Percentiles rank a stretch among this genome's conserved stretches.
phyloP scores from a whole-genome alignment of 2,888 invertebrate species.

The Theodoxus fluviatilis region DNA sequence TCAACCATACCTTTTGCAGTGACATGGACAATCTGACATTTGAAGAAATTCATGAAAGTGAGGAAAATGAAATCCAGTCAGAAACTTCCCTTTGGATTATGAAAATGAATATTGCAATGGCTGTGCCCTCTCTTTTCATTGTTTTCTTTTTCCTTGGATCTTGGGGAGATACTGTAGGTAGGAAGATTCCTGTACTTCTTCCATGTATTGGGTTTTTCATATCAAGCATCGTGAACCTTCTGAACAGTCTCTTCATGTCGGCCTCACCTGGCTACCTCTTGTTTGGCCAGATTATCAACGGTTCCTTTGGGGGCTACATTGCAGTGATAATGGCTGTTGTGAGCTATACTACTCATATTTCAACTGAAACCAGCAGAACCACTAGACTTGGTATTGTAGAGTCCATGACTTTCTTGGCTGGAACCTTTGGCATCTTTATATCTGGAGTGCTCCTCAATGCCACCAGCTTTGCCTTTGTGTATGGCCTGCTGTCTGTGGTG shows the following conservation, averaged over 20 bases:
- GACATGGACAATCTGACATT: conserved; percentile 41
- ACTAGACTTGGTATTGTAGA: conserved; percentile 83
- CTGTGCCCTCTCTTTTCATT: conserved; percentile 56
- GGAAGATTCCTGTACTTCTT: conserved; percentile 66
- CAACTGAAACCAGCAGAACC: conserved; percentile 76
- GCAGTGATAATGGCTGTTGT: conserved; percentile 67
- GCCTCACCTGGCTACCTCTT: conserved; percentile 52
- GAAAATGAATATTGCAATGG: conserved; percentile 59
- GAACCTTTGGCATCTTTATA: conserved; percentile 81
- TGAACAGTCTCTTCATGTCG: conserved; percentile 53
- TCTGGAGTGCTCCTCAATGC: conserved; percentile 78
- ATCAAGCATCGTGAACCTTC: conserved; percentile 41
- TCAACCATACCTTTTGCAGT: conserved; percentile 40
- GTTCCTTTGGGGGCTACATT: conserved; percentile 66
- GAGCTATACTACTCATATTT: conserved; percentile 84
- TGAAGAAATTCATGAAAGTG: conserved; percentile 30
- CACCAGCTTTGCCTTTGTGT: conserved; percentile 62
- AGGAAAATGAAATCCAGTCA: conserved; percentile 55
- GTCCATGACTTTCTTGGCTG: conserved; percentile 80
- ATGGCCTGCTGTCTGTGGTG: conserved; percentile 56
- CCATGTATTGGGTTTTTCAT: conserved; percentile 65
- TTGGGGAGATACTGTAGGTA: conserved; percentile 65
- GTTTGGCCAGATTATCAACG: conserved; percentile 63
- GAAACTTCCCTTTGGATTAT: conserved; percentile 61
- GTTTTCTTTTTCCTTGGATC: conserved; percentile 60